These are phyloP conservation scores for Loxodonta africana DNA, from an alignment of 2,113 vertebrate genomes.

Conservation along the genomic window DNA sequence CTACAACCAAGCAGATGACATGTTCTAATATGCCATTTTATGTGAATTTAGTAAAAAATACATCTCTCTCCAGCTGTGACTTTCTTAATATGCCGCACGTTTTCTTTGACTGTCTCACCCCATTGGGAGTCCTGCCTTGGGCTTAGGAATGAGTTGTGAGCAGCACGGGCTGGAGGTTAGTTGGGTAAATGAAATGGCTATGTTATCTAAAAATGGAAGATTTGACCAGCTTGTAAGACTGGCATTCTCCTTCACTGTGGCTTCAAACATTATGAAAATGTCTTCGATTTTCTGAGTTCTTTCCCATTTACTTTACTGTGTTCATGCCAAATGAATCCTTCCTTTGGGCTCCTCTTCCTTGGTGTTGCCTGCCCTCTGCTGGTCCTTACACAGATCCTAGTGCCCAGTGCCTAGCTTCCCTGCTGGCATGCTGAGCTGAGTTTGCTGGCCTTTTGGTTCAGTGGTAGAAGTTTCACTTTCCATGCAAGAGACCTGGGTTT, in stretches of 20 bases:
- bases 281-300: not conserved
- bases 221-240: not conserved
- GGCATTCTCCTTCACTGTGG: not conserved
- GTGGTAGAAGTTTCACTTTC: not conserved
- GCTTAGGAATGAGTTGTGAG: not conserved
- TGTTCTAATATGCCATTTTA: slow-evolving; percentile 34
- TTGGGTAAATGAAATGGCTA: not conserved
- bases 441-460: not conserved
- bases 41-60: not conserved
- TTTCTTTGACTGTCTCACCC: not conserved
- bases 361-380: not conserved
- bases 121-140: not conserved
- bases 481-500: not conserved
- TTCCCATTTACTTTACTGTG: not conserved
- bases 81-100: not conserved
- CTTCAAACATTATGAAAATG: not conserved
- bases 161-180: not conserved
- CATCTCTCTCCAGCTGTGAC: not conserved
- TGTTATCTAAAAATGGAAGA: not conserved
- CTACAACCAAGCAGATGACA: slow-evolving; percentile 78
- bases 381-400: not conserved
- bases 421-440: not conserved
- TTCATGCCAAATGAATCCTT: slow-evolving; percentile 38
- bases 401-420: not conserved
- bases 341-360: not conserved